Evolutionary conservation across 2,888 invertebrate species (phyloP), one percentile per base, ranked within the genome.

Genomic region (Sturmia bella): DNA sequence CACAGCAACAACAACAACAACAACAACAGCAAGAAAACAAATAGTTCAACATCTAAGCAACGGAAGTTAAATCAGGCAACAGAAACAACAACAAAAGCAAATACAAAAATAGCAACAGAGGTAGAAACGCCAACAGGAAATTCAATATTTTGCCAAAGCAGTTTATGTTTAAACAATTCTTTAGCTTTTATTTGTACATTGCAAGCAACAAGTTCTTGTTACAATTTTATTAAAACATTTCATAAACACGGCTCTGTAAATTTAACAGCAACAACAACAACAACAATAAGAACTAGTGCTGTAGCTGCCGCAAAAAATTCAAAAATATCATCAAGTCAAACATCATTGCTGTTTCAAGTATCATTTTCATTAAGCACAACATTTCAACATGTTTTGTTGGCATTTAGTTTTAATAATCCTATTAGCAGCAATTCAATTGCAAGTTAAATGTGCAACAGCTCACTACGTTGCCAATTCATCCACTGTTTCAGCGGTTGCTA

Each of bases 391-490:
- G 77, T 84, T 76, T 66, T 77, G 80, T 59, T 86, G 84, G 85
- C 81, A 85, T 85, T 56, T 78, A 69, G 59, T 81, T 82, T 69
- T 54, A 48, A 75, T 74, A 66, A 77, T 82, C 72, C 57, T 82
- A 41, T 68, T 83, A 85, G 82, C 68, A 84, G 83, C 64, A 84
- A 72, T 75, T 48, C 77, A 85, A 69, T 48, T 85, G 80, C 83
- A 84, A 85, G 85, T 85, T 86, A 85, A 86, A 76, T 85, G 85
- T 75, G 85, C 85, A 77, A 73, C 81, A 75, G 85, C 85, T 24
- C 66, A 79, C 50, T 77, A 72, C 54, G 76, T 82, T 72, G 83
- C 80, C 74, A 82, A 80, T 75, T 64, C 69, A 70, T 64, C 76
- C 9, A 72, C 56, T 24, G 64, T n/a, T 45, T 54, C 19, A 19